Conservation (phyloP, 2,888 invertebrate species). For the Aspidiotus rigidus region DNA sequence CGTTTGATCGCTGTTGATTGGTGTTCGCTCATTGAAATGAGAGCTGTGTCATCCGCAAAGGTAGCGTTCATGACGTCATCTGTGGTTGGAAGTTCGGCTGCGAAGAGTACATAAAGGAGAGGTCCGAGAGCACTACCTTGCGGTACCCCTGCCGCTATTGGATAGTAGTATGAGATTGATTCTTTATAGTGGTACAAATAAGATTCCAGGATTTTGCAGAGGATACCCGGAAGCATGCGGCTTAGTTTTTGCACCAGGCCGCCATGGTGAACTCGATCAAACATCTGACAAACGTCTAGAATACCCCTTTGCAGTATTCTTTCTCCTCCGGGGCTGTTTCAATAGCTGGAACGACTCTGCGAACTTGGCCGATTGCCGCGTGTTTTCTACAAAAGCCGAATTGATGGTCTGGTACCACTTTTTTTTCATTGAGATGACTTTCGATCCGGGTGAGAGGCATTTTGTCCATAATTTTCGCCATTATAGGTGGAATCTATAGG, state of each 20-base stretch:
- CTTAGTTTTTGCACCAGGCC: not conserved
- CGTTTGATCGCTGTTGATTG: not conserved
- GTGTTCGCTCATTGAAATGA: not conserved
- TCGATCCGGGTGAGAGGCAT: not conserved
- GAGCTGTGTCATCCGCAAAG: slow-evolving; percentile 12
- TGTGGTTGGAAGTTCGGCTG: slow-evolving; percentile 12
- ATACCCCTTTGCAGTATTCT: not conserved
- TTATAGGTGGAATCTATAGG: not conserved
- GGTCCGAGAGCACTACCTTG: slow-evolving; percentile 6
- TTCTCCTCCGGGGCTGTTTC: not conserved
- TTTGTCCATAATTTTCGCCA: not conserved
- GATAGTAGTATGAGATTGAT: slow-evolving; percentile 3
- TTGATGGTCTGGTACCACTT: not conserved
- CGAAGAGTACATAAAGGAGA: not conserved
- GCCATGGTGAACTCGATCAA: not conserved
- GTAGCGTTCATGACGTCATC: slow-evolving; percentile 4
- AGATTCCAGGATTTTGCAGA: slow-evolving; percentile 7
- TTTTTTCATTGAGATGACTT: not conserved
- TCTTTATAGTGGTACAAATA: not conserved
- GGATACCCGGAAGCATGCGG: not conserved
- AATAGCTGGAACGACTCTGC: not conserved
- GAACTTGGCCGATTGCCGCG: not conserved
- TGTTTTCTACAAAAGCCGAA: not conserved
- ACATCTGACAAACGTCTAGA: not conserved
- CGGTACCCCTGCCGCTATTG: slow-evolving; percentile 14